Percentiles rank a stretch among this genome's conserved stretches.
Conservation (phyloP, 1,140 invertebrate genomes). For the Planococcus citri region DNA sequence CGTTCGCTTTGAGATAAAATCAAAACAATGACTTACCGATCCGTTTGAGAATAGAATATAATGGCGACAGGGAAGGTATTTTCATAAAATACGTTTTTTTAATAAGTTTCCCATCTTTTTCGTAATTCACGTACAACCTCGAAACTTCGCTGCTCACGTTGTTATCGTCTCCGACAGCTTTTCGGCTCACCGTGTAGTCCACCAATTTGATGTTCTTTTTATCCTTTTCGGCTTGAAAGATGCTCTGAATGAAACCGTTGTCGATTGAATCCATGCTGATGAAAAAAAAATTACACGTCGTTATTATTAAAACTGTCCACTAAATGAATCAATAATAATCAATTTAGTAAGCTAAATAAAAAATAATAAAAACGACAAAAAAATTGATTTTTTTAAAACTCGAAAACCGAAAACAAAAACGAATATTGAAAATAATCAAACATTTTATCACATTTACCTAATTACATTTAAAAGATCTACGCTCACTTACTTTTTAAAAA, state of each 20-base stretch:
- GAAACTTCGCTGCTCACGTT: neutral
- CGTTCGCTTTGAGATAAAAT: no score
- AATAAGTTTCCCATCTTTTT: neutral
- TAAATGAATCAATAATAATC: no score
- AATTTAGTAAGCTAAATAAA: no score
- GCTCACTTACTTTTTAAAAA: no score
- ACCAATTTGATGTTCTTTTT: neutral
- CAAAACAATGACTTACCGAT: neutral
- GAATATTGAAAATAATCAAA: no score
- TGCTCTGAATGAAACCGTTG: neutral
- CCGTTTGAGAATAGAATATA: neutral
- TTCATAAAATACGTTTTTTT: constrained; percentile 4
- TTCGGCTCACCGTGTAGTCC: neutral
- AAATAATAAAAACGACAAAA: no score
- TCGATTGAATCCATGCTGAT: neutral
- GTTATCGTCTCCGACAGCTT: neutral
- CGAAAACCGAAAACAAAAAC: no score
- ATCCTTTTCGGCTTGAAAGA: neutral
- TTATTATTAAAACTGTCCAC: no score
- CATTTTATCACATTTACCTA: no score
- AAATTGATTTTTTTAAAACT: no score
- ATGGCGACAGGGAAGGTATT: neutral
- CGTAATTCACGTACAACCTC: neutral
- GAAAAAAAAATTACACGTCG: no score
- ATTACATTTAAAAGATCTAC: no score